Base-by-base conservation (phyloP, 2,888 invertebrate genomes). In the Ctena decussata region DNA sequence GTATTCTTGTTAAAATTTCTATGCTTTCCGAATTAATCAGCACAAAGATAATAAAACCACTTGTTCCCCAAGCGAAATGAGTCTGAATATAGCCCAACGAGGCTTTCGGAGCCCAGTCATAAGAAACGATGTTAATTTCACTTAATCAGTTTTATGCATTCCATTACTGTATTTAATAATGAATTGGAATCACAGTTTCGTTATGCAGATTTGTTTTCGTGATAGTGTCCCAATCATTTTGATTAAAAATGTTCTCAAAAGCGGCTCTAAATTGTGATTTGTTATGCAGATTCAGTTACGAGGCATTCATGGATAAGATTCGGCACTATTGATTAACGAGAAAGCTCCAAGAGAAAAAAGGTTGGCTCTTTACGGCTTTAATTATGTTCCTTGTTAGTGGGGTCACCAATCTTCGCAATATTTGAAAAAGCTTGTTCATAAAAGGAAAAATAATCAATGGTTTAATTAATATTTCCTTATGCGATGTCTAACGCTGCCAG, bases 151-250 rank as follows among this genome's bases (percentile, higher is more conserved):
- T 65, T 65, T 65, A 35, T 65, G 65, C 65, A 65, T 65, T 65
- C 65, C 65, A 32, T 65, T 65, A 65, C 65, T 35, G 35, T 24
- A 35, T 65, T 65, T 65, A 65, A 65, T 65, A 65, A 65, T 65
- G 65, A 35, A 65, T 32, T 65, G 65, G 65, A 65, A 65, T 65
- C 65, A 35, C 35, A 65, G 65, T 32, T 65, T 65, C 30, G 65
- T 65, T 65, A 65, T 65, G 65, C 65, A 65, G 65, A 65, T 65
- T 65, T 65, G 65, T 32, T 65, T 65, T 65, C 65, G 65, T 65
- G 65, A 65, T 65, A 65, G 65, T 65, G 65, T 65, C 65, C 65
- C 65, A 65, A 65, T 65, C 65, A 65, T 65, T 65, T 65, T 65
- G 65, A 65, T 65, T 65, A 65, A 65, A 65, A 65, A 65, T 65